phyloP scores from a whole-genome alignment of 2,888 invertebrate genomes.

The Drosophila lacicola region DNA sequence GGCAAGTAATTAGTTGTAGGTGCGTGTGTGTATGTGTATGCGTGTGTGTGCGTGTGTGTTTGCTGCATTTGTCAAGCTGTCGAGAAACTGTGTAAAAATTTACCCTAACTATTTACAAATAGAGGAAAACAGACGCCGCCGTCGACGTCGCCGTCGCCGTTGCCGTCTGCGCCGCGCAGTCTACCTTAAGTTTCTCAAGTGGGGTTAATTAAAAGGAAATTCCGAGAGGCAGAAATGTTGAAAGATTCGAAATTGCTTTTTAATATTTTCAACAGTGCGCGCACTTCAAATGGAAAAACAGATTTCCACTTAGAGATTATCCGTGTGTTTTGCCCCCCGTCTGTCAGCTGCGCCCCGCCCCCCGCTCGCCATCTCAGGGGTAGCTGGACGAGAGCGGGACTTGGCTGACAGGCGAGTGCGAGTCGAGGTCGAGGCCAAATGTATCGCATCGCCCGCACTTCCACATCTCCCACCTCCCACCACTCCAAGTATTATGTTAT shows the following conservation, averaged over 20 bases:
- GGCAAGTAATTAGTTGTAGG: slow-evolving; percentile 70
- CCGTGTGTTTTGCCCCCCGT: slow-evolving; percentile 6
- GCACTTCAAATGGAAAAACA: slow-evolving; percentile 46
- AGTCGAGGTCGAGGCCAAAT: slow-evolving; percentile 24
- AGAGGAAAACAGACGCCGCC: slow-evolving; percentile 17
- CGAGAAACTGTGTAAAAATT: slow-evolving; percentile 47
- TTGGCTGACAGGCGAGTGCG: slow-evolving; percentile 39
- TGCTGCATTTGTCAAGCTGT: slow-evolving; percentile 54
- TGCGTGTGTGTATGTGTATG: slow-evolving; percentile 23
- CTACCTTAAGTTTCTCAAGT: slow-evolving; percentile 66
- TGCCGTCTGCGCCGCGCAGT: slow-evolving; percentile 12
- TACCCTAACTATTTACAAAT: slow-evolving; percentile 71
- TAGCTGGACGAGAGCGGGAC: background rate
- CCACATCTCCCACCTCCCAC: background rate
- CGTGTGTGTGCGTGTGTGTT: slow-evolving; percentile 22
- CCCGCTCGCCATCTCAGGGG: too few relatives aligned
- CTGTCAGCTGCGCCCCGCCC: slow-evolving; percentile 18
- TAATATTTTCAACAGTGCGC: slow-evolving; percentile 71
- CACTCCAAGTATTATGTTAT: slow-evolving; percentile 10
- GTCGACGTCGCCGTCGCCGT: background rate
- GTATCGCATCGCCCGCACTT: slow-evolving; percentile 11
- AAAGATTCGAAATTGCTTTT: slow-evolving; percentile 68
- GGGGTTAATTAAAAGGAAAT: slow-evolving; percentile 71
- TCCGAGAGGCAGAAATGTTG: slow-evolving; percentile 36
- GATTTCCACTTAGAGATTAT: slow-evolving; percentile 76